A percentile compares a stretch with the other conserved stretches of the same genome.
Evolutionary conservation across 2,113 vertebrate genomes (phyloP).

Genomic region (Terrapene triunguis): DNA sequence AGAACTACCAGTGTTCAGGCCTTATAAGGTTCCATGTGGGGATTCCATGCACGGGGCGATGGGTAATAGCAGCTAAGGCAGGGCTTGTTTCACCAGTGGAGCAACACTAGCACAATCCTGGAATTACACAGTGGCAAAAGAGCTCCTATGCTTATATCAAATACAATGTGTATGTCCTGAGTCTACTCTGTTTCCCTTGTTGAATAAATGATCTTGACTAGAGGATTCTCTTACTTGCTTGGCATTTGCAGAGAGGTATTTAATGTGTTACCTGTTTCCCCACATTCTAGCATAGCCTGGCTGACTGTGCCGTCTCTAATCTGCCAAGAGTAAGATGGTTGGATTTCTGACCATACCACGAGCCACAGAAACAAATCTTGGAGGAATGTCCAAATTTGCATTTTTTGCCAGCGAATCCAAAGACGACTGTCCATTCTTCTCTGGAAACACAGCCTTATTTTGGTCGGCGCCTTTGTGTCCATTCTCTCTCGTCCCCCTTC

Average conservation of each 20-base stretch:
- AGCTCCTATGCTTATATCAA: background rate
- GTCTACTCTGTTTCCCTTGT: background rate
- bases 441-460: background rate
- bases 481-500: background rate
- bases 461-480: background rate
- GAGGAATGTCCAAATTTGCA: background rate
- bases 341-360: background rate
- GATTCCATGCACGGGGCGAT: background rate
- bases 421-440: background rate
- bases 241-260: background rate
- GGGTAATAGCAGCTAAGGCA: background rate
- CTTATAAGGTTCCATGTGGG: background rate
- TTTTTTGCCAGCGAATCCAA: background rate
- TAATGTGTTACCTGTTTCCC: background rate
- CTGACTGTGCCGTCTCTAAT: background rate
- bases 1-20: background rate
- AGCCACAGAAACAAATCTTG: background rate
- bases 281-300: no score
- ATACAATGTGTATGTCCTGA: background rate
- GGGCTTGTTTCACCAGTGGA: background rate
- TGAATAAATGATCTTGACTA: background rate
- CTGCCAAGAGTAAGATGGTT: background rate
- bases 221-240: background rate
- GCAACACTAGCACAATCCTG: background rate
- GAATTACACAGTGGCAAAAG: background rate